Conservation (phyloP, 2,113 vertebrate species). For the Pelecanus crispus region DNA sequence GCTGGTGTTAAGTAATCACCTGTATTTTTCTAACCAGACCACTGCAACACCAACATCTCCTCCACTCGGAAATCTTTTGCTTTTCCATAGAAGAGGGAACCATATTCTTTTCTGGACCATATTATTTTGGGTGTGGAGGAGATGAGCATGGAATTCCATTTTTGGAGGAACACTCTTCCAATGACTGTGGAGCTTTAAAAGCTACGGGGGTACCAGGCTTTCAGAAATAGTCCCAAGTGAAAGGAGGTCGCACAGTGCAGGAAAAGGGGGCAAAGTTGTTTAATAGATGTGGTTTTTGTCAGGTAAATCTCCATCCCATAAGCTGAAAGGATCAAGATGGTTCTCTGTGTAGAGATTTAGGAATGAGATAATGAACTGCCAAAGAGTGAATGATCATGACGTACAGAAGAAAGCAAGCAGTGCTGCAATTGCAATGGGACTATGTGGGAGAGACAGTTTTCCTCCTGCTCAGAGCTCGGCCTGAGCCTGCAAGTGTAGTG, state of each 20-base stretch:
- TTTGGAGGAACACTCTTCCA: background rate
- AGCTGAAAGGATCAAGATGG: background rate
- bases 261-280: background rate
- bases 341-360: background rate
- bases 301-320: background rate
- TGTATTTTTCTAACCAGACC: background rate
- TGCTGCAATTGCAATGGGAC: background rate
- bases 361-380: background rate
- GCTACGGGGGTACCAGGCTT: background rate
- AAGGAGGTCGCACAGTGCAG: background rate
- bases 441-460: background rate
- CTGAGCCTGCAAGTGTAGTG: background rate
- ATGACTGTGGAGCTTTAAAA: background rate
- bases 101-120: background rate
- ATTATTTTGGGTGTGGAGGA: background rate
- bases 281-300: background rate
- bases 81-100: background rate
- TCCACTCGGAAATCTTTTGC: background rate
- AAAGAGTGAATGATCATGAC: background rate
- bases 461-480: background rate
- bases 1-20: background rate
- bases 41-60: background rate
- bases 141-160: background rate
- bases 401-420: background rate
- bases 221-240: background rate